Base-by-base conservation (phyloP, 2,113 vertebrate genomes). In the Nansenia antarctica region DNA sequence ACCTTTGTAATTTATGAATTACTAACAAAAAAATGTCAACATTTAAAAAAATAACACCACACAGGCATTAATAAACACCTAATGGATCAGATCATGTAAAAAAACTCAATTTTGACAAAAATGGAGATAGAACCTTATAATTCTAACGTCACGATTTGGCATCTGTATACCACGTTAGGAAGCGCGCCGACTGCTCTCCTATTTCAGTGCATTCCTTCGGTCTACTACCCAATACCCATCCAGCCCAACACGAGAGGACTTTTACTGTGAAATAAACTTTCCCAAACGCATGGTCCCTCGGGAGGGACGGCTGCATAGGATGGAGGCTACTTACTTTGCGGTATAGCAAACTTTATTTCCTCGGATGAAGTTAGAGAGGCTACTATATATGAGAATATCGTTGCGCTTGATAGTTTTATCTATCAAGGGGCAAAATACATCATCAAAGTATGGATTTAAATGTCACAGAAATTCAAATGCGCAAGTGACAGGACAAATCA, bases 261-360 rank as follows among this genome's bases (percentile, higher is more conserved):
- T 75, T 75, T 75, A 75, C 57, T 70, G 22, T 75, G 73, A 75
- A 65, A 52, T 15, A 14, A 39, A 29, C 37, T 53, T 69, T 49
- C 62, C 31, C 52, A 63, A 54, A n/a, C 4, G 35, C 62, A 64
- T 9, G 30, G 49, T 67, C 66, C 63, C 30, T 57, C n/a, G 72
- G 66, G 64, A 67, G n/a, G 54, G 58, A 62, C 18, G 24, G 35
- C 58, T 55, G 32, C 18, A 14, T 54, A 5, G 37, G 24, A 58
- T 68, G 12, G 12, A 20, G 45, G 47, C n/a, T n/a, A n/a, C 57
- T 27, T 24, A 49, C 24, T 63, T 60, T 34, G 32, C n/a, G n/a
- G n/a, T 49, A 62, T 34, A 65, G 8, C 35, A 67, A n/a, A 62
- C 12, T 24, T 6, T 29, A 20, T 49, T 49, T 49, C 45, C 7